phyloP scores from a whole-genome alignment of 2,113 vertebrate genomes.

The Holacanthus passer region DNA sequence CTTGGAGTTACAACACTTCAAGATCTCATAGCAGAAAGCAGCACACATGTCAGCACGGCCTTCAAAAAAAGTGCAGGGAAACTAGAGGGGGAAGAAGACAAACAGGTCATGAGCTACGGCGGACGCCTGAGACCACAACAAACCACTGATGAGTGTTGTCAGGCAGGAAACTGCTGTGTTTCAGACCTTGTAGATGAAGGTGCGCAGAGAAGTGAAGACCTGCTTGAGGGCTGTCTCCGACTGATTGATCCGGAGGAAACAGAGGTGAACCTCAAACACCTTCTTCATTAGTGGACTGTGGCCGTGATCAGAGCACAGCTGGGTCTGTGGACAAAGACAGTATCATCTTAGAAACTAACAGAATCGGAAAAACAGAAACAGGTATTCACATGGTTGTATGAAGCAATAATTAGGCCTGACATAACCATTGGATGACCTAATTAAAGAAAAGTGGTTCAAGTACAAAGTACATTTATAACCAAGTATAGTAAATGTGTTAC shows the following conservation, averaged over 20 bases:
- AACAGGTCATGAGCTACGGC: not conserved
- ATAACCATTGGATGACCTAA: not conserved
- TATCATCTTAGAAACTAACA: not conserved
- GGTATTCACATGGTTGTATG: not conserved
- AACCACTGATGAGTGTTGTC: rapidly evolving
- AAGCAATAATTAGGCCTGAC: not conserved
- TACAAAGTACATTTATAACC: not conserved
- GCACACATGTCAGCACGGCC: conserved; percentile 98
- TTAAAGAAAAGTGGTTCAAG: not conserved
- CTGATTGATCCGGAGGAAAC: conserved; percentile 97
- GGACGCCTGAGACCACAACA: not conserved
- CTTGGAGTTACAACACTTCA: conserved; percentile 98
- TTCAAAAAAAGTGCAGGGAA: conserved; percentile 97
- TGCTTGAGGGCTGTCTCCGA: conserved; percentile 95
- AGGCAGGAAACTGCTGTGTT: not conserved
- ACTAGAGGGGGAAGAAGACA: conserved; percentile 80
- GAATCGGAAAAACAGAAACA: not conserved
- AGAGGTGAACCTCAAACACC: conserved; percentile 96
- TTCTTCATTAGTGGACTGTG: conserved; percentile 99
- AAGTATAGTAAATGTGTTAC: conserved; percentile 75
- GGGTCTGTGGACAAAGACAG: conserved; percentile 84
- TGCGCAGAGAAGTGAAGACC: conserved; percentile 94
- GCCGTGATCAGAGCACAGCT: conserved; percentile 93
- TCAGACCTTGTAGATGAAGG: conserved; percentile 96
- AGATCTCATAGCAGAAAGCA: conserved; percentile 95